Base-by-base conservation (phyloP, 2,797 vertebrate genomes). In the Periophthalmus magnuspinnatus region DNA sequence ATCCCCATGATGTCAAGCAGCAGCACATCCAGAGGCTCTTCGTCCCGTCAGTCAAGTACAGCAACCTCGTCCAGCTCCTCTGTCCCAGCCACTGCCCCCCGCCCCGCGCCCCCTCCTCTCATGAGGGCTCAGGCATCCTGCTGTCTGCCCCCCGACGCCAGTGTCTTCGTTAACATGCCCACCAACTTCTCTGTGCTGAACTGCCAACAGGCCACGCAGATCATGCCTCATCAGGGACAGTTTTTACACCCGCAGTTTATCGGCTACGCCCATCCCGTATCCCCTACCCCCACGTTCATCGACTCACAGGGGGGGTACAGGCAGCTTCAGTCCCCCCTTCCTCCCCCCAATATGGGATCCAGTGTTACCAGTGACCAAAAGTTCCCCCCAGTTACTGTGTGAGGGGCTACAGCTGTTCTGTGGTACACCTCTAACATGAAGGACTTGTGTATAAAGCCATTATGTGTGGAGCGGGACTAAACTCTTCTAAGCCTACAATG, bases 121-220 rank as follows among this genome's bases (percentile, higher is more conserved):
- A 93, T 96, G 2, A 92, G 97, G 59, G 94, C 97, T 0, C 97
- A 99, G 90, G 97, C 96, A 83, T 96, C 96, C 85, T 94, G 93
- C 86, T 98, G 96, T 82, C 94, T 96, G 50, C 90, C 97, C 24
- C 95, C 96, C 0, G 97, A 98, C 16, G 96, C 95, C 81, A 94
- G 96, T 73, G 96, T 99, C 74, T 99, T 98, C 0, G 96, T 98
- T 84, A 97, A 97, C 93, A 97, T 99, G 96, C 97, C 97, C 24
- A 96, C 97, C 0, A 99, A 97, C 87, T 99, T 98, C 93, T 99
- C 97, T 0, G 95, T 99, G 74, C 94, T 99, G 81, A 98, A 97
- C 94, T 99, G 97, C 85, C 97, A 98, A 90, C 97, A 98, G 90
- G 97, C 96, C 58, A 97, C 97, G 0, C 97, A 98, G 75, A 97